Evolutionary conservation across 1,140 invertebrate genomes (phyloP).

Genomic region (Ostrea denselamellosa): DNA sequence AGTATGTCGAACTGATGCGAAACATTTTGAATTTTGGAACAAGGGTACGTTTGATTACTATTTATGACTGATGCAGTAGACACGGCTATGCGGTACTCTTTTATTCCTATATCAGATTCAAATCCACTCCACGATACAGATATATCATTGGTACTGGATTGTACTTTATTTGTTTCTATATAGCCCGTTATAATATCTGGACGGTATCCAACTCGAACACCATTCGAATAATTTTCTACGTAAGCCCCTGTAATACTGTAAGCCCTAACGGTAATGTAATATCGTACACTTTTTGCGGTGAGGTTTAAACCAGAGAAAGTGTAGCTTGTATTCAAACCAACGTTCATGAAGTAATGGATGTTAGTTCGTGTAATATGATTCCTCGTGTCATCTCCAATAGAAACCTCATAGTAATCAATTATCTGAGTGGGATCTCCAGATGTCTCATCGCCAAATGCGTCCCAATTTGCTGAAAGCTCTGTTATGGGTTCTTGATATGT

Average conservation of each 20-base stretch:
- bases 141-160: conserved; percentile 49
- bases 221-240: conserved; percentile 60
- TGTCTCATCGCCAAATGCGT: conserved; percentile 53
- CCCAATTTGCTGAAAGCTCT: conserved; percentile 62
- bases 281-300: conserved; percentile 59
- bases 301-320: conserved; percentile 59
- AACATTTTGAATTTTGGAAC: conserved; percentile 34
- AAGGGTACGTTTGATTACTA: conserved; percentile 22
- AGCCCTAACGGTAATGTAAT: conserved; percentile 63
- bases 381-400: conserved; percentile 59
- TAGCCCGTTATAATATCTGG: conserved; percentile 52
- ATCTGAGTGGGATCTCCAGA: conserved; percentile 56
- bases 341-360: conserved; percentile 59
- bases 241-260: conserved; percentile 62
- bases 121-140: conserved; percentile 59
- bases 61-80: conserved; percentile 1
- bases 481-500: conserved; percentile 57
- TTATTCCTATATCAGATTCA: conserved; percentile 61
- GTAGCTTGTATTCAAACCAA: conserved; percentile 56
- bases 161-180: conserved; percentile 43
- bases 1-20: conserved; percentile 43
- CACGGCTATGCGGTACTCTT: conserved; percentile 50
- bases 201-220: conserved; percentile 60
- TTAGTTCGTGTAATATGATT: conserved; percentile 48
- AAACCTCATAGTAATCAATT: conserved; percentile 62